phyloP scores from a whole-genome alignment of 2,113 vertebrate species.

The Gorilla gorilla region DNA sequence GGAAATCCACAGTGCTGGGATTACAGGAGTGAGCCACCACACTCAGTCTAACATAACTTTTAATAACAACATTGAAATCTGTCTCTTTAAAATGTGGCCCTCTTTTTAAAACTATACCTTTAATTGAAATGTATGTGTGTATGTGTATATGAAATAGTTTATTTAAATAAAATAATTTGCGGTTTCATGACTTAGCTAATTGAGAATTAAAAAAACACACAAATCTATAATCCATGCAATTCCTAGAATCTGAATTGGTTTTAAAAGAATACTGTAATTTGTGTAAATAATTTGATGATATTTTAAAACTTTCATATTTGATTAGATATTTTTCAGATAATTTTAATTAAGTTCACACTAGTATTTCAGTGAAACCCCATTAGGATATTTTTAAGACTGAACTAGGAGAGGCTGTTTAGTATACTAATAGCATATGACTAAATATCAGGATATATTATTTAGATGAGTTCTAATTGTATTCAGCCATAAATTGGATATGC shows the following conservation, averaged over 20 bases:
- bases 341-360: conserved; percentile 48
- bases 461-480: neutral
- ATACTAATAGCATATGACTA: neutral
- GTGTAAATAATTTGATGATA: conserved; percentile 51
- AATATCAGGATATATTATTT: neutral
- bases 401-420: neutral
- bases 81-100: conserved; percentile 60
- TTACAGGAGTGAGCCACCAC: no score
- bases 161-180: conserved; percentile 79
- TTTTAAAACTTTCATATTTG: conserved; percentile 30
- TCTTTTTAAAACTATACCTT: conserved; percentile 38
- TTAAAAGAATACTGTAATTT: conserved; percentile 64
- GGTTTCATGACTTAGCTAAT: conserved; percentile 76
- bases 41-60: no score
- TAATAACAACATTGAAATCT: conserved; percentile 62
- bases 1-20: no score
- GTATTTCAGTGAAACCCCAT: neutral
- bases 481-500: neutral
- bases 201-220: conserved; percentile 65
- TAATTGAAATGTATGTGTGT: conserved; percentile 22
- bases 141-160: neutral
- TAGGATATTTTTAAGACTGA: neutral
- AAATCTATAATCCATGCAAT: conserved; percentile 63
- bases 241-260: conserved; percentile 60
- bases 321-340: conserved; percentile 21